phyloP scores from a whole-genome alignment of 2,888 invertebrate genomes.

The Elysia crispata region DNA sequence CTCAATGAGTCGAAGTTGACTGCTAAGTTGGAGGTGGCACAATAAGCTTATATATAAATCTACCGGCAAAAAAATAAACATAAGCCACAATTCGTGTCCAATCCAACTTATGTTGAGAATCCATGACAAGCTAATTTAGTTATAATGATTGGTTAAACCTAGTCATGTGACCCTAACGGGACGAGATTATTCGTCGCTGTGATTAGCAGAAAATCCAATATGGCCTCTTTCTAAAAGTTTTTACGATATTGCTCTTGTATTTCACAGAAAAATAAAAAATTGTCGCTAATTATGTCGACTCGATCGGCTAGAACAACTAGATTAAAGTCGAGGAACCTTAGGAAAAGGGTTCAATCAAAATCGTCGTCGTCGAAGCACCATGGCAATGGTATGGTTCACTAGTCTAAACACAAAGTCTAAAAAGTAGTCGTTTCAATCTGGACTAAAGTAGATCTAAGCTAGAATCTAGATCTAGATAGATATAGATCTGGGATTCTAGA shows the following conservation, averaged over 20 bases:
- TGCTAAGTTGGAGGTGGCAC: too few species aligned
- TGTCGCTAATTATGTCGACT: constrained; percentile 61
- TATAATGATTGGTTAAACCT: constrained; percentile 48
- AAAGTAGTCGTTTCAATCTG: too few species aligned
- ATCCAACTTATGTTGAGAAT: constrained; percentile 24
- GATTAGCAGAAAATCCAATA: constrained; percentile 62
- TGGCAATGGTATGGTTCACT: constrained; percentile 59
- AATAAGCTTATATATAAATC: too few species aligned
- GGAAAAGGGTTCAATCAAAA: constrained; percentile 56
- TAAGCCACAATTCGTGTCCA: too few species aligned
- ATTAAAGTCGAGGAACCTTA: constrained; percentile 63
- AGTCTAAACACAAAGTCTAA: too few species aligned
- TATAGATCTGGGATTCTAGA: too few species aligned
- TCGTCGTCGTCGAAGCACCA: constrained; percentile 49
- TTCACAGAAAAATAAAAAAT: not conserved
- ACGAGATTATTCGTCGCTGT: constrained; percentile 53
- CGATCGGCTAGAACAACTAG: constrained; percentile 65
- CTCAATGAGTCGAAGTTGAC: too few species aligned
- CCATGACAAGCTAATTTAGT: not conserved
- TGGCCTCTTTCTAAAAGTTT: constrained; percentile 60
- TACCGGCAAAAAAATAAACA: too few species aligned
- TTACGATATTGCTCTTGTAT: not conserved
- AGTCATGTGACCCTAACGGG: constrained; percentile 53
- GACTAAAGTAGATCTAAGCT: too few species aligned
- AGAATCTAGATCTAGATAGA: constrained; percentile 2